Conservation (phyloP, 2,888 invertebrate genomes). For the Artemia sinica region DNA sequence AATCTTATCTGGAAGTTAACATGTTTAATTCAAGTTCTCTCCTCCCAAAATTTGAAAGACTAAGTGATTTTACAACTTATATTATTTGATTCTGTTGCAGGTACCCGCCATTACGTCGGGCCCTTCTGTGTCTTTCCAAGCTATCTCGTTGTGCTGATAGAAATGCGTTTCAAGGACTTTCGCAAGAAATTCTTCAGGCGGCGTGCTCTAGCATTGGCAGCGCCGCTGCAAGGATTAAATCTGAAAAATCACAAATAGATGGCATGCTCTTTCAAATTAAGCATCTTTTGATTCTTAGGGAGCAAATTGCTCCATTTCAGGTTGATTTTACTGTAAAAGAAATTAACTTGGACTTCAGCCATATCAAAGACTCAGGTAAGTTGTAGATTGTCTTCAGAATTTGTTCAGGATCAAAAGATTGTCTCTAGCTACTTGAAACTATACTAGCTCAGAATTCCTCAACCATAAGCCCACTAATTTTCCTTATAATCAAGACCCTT, state of each 20-base stretch:
- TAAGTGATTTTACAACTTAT: too few species aligned
- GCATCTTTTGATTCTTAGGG: constrained; percentile 83
- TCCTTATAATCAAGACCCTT: too few species aligned
- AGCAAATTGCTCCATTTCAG: constrained; percentile 96
- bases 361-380: constrained; percentile 63
- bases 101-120: constrained; percentile 87
- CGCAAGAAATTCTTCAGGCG: constrained; percentile 39
- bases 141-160: constrained; percentile 80
- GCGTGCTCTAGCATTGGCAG: constrained; percentile 19
- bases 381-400: too few species aligned
- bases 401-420: too few species aligned
- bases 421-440: too few species aligned
- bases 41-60: too few species aligned
- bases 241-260: constrained; percentile 52
- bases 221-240: constrained; percentile 19
- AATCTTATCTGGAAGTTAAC: too few species aligned
- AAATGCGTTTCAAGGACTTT: constrained; percentile 86
- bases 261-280: constrained; percentile 94
- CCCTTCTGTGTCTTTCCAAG: constrained; percentile 81
- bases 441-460: too few species aligned
- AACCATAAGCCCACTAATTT: too few species aligned
- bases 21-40: too few species aligned
- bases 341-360: constrained; percentile 79
- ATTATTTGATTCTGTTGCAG: not conserved
- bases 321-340: constrained; percentile 85